Conservation (phyloP, 2,113 vertebrate genomes). For the Helogale parvula region DNA sequence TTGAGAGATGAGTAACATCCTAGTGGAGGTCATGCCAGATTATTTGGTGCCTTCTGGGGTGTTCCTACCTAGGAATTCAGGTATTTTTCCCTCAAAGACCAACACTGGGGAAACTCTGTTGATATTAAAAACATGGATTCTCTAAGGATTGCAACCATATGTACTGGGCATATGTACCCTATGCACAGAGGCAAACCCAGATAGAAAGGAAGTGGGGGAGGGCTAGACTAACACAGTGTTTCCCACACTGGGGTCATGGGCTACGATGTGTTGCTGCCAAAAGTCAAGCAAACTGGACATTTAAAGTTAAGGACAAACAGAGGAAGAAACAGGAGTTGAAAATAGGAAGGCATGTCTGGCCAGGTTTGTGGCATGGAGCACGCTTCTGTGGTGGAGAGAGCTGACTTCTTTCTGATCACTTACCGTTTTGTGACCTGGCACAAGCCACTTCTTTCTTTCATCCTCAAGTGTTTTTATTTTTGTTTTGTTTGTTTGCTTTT, state of each 20-base stretch:
- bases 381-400: neutral
- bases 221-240: neutral
- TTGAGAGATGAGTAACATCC: neutral
- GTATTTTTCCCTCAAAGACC: neutral
- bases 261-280: neutral
- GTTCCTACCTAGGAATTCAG: neutral
- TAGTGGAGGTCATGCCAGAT: neutral
- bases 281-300: neutral
- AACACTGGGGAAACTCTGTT: neutral
- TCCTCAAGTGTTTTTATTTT: neutral
- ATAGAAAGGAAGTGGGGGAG: neutral
- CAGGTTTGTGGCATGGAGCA: neutral
- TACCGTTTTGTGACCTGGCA: neutral
- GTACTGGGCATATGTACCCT: neutral
- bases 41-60: neutral
- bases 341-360: neutral
- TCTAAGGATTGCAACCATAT: neutral
- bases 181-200: neutral
- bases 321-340: neutral
- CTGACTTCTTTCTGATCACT: neutral
- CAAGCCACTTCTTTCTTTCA: neutral
- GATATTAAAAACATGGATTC: neutral
- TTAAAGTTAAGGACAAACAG: neutral
- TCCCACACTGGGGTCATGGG: neutral
- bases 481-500: neutral